These are phyloP conservation scores for Sarcophaga bullata DNA, from an alignment of 1,140 invertebrate genomes.

Conservation along the genomic window DNA sequence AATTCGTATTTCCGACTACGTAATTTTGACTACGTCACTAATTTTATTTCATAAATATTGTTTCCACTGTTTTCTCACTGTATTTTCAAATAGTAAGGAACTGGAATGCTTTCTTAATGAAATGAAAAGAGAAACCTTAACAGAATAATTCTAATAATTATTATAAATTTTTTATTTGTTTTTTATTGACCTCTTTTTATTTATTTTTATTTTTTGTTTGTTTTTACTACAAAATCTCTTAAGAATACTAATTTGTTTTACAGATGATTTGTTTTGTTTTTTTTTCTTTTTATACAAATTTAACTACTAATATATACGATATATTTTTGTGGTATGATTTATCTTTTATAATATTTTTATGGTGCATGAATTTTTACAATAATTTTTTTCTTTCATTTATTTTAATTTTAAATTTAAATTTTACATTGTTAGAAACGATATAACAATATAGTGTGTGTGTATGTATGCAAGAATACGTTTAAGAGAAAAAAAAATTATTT, in stretches of 20 bases:
- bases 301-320: conserved; percentile 32
- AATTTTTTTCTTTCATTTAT: neutral
- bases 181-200: conserved; percentile 31
- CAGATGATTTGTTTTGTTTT: conserved; percentile 4
- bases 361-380: conserved; percentile 6
- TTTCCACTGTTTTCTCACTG: too few species aligned
- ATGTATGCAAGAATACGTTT: neutral
- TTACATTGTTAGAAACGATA: neutral
- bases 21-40: too few species aligned
- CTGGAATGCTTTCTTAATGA: neutral
- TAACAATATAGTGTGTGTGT: too few species aligned
- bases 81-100: too few species aligned
- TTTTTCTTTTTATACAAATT: conserved; percentile 35
- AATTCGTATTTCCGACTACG: too few species aligned
- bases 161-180: conserved; percentile 33
- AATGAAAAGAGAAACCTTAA: neutral
- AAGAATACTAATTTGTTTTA: conserved; percentile 41
- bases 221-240: conserved; percentile 40
- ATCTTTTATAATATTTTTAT: conserved; percentile 5
- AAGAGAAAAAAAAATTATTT: conserved; percentile 7
- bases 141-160: neutral
- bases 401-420: conserved; percentile 10
- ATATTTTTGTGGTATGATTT: neutral
- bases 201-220: conserved; percentile 10
- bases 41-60: too few species aligned